Conservation (phyloP, 2,888 invertebrate genomes). For the Cacoxenus indagator region DNA sequence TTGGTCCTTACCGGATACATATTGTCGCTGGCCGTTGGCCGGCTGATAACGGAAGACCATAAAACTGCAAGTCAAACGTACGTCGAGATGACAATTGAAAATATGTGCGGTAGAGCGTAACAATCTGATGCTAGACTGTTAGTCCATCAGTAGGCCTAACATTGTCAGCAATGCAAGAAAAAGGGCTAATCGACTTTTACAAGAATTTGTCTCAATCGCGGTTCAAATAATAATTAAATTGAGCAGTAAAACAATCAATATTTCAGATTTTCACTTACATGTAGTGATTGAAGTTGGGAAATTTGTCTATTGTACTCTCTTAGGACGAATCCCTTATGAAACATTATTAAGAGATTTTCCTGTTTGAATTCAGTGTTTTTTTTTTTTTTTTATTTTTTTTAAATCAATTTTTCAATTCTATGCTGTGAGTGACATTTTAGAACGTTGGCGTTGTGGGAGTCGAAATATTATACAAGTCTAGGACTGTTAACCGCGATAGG, state of each 20-base stretch:
- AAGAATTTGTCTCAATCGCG: no score
- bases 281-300: no score
- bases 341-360: no score
- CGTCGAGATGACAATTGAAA: constrained; percentile 58
- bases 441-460: background rate
- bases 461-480: background rate
- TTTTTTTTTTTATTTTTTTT: constrained; percentile 30
- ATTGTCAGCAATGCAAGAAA: no score
- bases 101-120: constrained; percentile 15
- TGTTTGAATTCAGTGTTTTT: no score
- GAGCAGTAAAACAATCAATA: no score
- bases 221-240: no score
- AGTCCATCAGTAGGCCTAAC: no score
- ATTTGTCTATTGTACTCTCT: no score
- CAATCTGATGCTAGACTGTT: background rate
- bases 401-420: background rate
- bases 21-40: constrained; percentile 46
- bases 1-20: constrained; percentile 58
- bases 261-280: no score
- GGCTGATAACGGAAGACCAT: background rate
- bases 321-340: no score
- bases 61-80: background rate
- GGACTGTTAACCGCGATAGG: constrained; percentile 52
- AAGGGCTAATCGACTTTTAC: no score
- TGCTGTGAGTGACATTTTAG: background rate